Conservation (phyloP, 2,113 vertebrate species). For the Psammodynastes pulverulentus region DNA sequence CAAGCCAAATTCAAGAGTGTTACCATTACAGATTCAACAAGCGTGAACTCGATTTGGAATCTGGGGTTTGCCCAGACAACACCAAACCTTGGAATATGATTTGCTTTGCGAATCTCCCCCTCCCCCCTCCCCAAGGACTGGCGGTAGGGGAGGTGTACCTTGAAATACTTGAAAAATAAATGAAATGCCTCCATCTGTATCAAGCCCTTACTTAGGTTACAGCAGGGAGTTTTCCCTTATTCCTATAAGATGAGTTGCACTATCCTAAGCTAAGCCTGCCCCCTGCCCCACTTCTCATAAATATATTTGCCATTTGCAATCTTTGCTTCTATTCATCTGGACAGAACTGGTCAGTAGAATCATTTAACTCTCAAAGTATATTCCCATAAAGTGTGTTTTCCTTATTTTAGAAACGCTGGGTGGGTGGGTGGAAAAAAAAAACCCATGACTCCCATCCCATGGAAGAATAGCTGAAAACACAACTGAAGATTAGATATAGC, state of each 20-base stretch:
- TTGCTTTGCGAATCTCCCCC: conserved; percentile 53
- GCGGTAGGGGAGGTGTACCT: not conserved
- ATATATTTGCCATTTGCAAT: not conserved
- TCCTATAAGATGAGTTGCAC: conserved; percentile 12
- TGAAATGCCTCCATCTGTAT: conserved; percentile 22
- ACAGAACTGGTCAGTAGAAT: conserved; percentile 1
- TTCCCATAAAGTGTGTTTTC: not conserved
- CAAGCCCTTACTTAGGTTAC: conserved; percentile 24
- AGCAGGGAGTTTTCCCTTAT: conserved; percentile 20
- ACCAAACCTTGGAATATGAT: conserved; percentile 51
- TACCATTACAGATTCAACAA: conserved; percentile 57
- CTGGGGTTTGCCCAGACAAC: conserved; percentile 54
- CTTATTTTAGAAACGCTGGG: not conserved
- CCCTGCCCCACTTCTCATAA: not conserved
- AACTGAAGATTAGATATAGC: conserved; percentile 39
- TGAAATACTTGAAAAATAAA: conserved; percentile 35
- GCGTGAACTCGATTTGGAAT: conserved; percentile 67
- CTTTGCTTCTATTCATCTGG: not conserved
- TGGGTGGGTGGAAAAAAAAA: too few relatives aligned
- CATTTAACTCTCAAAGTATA: not conserved
- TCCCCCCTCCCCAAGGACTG: not conserved
- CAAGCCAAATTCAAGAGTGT: conserved; percentile 54
- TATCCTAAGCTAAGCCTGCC: not conserved
- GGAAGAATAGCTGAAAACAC: conserved; percentile 55
- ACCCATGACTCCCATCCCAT: conserved; percentile 29